Percentiles rank a stretch among this genome's conserved stretches.
Conservation (phyloP, 2,888 invertebrate species). For the Ophion ellenae region DNA sequence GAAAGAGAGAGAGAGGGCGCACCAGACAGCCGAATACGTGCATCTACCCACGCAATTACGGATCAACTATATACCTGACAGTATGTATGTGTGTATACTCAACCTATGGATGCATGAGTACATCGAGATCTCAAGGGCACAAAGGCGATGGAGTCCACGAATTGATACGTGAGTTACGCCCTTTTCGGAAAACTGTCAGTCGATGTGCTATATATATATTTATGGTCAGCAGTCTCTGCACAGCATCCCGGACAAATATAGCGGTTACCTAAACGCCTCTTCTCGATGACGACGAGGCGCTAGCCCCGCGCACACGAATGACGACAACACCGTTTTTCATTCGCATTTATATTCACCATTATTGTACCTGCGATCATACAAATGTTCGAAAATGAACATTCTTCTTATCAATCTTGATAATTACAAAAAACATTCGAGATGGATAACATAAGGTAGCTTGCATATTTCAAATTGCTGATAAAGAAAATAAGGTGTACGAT, state of each 20-base stretch:
- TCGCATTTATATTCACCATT: not conserved
- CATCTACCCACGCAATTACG: constrained; percentile 63
- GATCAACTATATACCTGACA: constrained; percentile 44
- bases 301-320: not conserved
- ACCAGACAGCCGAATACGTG: constrained; percentile 62
- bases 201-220: constrained; percentile 10
- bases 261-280: constrained; percentile 65
- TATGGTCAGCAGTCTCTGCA: constrained; percentile 50
- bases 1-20: constrained; percentile 1
- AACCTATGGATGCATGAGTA: constrained; percentile 1
- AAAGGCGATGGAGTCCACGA: not conserved
- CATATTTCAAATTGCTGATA: no score
- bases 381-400: no score
- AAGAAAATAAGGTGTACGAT: no score
- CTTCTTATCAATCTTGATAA: no score
- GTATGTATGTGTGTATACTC: not conserved
- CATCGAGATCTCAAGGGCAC: constrained; percentile 1
- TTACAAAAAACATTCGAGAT: no score
- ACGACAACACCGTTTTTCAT: constrained; percentile 10
- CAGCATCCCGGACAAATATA: constrained; percentile 63
- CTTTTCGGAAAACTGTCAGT: not conserved
- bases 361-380: no score
- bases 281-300: constrained; percentile 56
- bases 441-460: no score
- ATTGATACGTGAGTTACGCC: not conserved